Conservation (phyloP, 1,140 invertebrate genomes). For the Leptopilina clavipes region DNA sequence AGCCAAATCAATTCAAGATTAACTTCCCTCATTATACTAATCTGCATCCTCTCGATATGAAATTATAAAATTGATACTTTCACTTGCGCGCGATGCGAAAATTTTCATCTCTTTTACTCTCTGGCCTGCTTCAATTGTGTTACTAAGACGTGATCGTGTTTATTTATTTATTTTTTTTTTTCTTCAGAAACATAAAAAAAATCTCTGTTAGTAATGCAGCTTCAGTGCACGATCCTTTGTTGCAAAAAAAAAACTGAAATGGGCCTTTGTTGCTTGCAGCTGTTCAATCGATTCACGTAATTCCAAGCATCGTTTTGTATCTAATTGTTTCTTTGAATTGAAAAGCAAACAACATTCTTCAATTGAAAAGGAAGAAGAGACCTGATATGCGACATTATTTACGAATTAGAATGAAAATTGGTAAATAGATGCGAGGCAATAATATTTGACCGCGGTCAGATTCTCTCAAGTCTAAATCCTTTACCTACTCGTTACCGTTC, state of each 20-base stretch:
- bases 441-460: too few relatives aligned
- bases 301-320: constrained; percentile 35
- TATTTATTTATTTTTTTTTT: neutral
- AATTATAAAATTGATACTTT: neutral
- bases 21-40: neutral
- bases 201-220: constrained; percentile 28
- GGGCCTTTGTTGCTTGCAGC: constrained; percentile 30
- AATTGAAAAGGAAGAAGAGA: too few relatives aligned
- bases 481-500: constrained; percentile 29
- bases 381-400: too few relatives aligned
- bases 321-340: constrained; percentile 34
- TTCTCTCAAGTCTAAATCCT: neutral
- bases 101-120: neutral
- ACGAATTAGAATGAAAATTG: too few relatives aligned
- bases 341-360: constrained; percentile 23
- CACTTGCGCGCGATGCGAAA: neutral
- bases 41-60: too few relatives aligned
- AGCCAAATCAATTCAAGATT: neutral
- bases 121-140: neutral
- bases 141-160: constrained; percentile 22
- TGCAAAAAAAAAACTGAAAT: constrained; percentile 12
- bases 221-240: constrained; percentile 30
- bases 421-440: too few relatives aligned
- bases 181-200: neutral
- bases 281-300: constrained; percentile 28